Conservation (phyloP, 2,888 invertebrate species). For the Synergus laeviventris region DNA sequence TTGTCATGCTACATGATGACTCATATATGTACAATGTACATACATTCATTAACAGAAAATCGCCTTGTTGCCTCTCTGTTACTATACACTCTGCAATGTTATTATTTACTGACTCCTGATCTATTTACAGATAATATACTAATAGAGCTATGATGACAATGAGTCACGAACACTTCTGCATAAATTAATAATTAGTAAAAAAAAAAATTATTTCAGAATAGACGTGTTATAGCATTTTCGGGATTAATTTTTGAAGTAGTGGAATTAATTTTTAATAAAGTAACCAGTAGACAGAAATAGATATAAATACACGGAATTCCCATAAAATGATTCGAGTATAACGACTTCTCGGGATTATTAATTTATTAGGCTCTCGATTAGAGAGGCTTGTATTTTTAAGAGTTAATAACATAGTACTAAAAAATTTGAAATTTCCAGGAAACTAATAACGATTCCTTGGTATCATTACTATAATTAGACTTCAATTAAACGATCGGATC, state of each 20-base stretch:
- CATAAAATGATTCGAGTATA: not conserved
- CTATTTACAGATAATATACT: conserved; percentile 28
- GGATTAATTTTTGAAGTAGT: no score
- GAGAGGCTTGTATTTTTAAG: not conserved
- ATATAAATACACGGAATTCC: not conserved
- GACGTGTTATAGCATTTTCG: no score
- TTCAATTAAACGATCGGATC: not conserved
- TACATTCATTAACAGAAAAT: conserved; percentile 16
- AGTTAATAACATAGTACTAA: not conserved
- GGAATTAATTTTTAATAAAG: no score
- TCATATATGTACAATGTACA: not conserved
- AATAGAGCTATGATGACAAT: not conserved
- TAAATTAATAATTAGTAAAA: not conserved
- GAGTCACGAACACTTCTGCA: not conserved
- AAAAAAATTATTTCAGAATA: not conserved
- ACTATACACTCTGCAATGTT: not conserved
- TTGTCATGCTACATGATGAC: not conserved
- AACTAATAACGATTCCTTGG: not conserved
- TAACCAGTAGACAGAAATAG: not conserved
- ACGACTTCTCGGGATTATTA: not conserved
- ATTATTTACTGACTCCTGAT: conserved; percentile 6
- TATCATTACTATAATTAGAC: not conserved
- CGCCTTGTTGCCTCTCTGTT: not conserved
- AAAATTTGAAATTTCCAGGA: not conserved
- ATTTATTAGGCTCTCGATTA: no score